Percentiles rank a stretch among this genome's conserved stretches.
These are phyloP conservation scores for Lycodopsis pacificus DNA, from an alignment of 2,797 vertebrate species.

Conservation along the genomic window DNA sequence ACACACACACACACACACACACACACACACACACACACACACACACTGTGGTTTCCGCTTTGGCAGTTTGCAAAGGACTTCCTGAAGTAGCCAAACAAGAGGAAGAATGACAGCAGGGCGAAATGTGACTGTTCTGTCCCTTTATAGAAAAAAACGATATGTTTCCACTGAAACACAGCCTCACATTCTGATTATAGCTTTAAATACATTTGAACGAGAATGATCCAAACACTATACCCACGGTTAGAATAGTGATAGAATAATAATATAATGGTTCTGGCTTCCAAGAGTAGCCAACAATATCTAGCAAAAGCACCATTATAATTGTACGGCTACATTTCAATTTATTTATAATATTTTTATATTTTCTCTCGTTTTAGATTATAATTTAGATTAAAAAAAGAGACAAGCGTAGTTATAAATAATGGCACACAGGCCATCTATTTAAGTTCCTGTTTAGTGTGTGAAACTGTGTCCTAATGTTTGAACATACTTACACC, in stretches of 20 bases:
- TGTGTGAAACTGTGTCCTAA: slow-evolving; percentile 12
- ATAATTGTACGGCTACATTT: background rate
- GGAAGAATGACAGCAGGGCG: slow-evolving; percentile 46
- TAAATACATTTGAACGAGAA: background rate
- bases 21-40: slow-evolving; percentile 22
- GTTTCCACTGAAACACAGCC: slow-evolving; percentile 26
- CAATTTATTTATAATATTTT: background rate
- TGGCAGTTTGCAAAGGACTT: slow-evolving; percentile 81
- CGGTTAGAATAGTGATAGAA: no score
- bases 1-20: background rate
- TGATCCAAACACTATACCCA: background rate
- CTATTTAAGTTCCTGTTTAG: slow-evolving; percentile 16
- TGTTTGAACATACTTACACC: slow-evolving; percentile 1
- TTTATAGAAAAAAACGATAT: slow-evolving; percentile 4
- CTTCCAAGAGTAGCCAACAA: background rate
- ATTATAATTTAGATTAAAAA: background rate
- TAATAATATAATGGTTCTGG: no score
- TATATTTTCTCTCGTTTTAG: background rate
- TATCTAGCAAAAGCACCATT: background rate
- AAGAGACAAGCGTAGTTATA: background rate
- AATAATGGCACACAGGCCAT: background rate
- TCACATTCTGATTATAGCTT: background rate
- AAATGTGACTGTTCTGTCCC: slow-evolving; percentile 21
- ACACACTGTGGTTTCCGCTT: slow-evolving; percentile 81
- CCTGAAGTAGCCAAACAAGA: slow-evolving; percentile 86